Base-by-base conservation (phyloP, 2,113 vertebrate genomes). In the Corythoichthys intestinalis region DNA sequence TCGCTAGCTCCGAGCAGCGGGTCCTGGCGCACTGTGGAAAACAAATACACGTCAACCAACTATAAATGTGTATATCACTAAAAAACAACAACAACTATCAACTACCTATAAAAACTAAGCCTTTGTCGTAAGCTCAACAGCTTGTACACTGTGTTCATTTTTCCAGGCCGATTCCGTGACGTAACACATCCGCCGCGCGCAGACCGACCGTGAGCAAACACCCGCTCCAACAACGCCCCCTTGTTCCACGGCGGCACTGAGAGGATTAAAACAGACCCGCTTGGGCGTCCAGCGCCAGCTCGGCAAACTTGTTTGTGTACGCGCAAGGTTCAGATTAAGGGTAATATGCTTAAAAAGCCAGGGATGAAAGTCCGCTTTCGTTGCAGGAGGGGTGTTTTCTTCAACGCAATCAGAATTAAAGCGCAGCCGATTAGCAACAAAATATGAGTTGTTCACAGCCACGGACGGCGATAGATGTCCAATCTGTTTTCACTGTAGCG, bases 1-100 rank as follows among this genome's bases (percentile, higher is more conserved):
- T 98, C 96, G 0, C 96, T 97, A 87, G 92, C 83, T 78, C 97
- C 97, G 56, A 99, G 94, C 14, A 91, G 79, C 0, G 94, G 94
- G 85, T 99, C 97, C 89, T 98, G 97, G 47, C 97, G 94, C 72
- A 99, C 97, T 99, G 87, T 4, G 20, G 66, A 48, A 49, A 37
- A 57, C 12, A 39, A 7, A n/a, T 7, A 44, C 1, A 44, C 41
- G 6, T 44, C 41, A 44, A 44, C 41, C 41, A 5, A 44, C 41
- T 5, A 8, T 44, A 44, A 44, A 6, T 1, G 6, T 44, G 41
- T 44, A 44, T 44, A 44, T 8, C 20, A 28, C 20, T 28, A 28
- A 28, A 28, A 28, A 28, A 28, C 20, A 28, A 28, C 20, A 28
- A 28, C 20, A 28, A 28, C 20, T 28, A 28, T 28, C 20, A 28